Base-by-base conservation (phyloP, 2,888 invertebrate species). In the Neoaliturus tenellus region DNA sequence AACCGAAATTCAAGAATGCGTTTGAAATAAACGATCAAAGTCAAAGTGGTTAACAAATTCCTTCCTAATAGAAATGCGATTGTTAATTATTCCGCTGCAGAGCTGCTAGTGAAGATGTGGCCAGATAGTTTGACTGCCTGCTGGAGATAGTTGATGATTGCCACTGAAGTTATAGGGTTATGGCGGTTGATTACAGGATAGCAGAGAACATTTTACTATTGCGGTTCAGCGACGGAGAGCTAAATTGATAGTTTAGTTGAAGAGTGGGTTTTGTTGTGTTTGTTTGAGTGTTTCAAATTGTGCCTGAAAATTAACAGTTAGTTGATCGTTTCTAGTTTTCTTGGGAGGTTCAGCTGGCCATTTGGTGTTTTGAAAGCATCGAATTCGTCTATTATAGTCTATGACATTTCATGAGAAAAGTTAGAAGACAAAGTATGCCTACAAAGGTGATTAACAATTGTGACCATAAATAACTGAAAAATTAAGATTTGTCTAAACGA, bases 171-270 rank as follows among this genome's bases (percentile, higher is more conserved):
- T 62, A 62, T 31, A 62, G 62, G 2, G 62, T 62, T 62, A 62
- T 62, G 17, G 62, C 62, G 1, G 62, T 14, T 10, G 31, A 62
- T 62, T 62, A 31, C 31, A 62, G 62, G 2, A 28, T 31, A 5
- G 62, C 62, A n/a, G n/a, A n/a, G n/a, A n/a, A 51, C 31, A 28
- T 2, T 58, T 58, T 58, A 58, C 25, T 58, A 58, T 58, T 58
- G 62, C 28, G 6, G 62, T 31, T 1, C 2, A 28, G 20, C 51
- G 10, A 31, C 1, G 6, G 12, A 14, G 23, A 28, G 17, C 62
- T 62, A 62, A 62, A 62, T 31, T 28, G 31, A 31, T 31, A 28
- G 28, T 62, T 62, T 62, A 31, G 62, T 20, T 62, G 62, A 62
- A 28, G 31, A 62, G 62, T 62, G 62, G 1, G 62, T 28, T 28